Percentiles rank a stretch among this genome's conserved stretches.
These are phyloP conservation scores for Gymnoscopelus braueri DNA, from an alignment of 2,797 vertebrate species.

Conservation along the genomic window DNA sequence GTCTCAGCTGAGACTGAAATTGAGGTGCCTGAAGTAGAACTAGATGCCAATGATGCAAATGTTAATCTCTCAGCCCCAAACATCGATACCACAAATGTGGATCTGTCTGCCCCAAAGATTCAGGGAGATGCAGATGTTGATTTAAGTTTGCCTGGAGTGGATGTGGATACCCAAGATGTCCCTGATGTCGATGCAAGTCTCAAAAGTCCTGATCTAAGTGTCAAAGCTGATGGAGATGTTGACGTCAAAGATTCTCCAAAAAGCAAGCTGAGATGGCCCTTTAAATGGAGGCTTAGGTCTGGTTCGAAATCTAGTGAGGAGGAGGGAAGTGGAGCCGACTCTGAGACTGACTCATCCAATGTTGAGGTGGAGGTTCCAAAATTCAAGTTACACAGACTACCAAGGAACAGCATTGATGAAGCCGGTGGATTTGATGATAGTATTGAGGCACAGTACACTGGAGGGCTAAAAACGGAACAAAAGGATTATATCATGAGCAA, in stretches of 20 bases:
- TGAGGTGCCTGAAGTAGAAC: conserved; percentile 41
- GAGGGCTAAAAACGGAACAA: conserved; percentile 6
- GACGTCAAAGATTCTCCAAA: conserved; percentile 55
- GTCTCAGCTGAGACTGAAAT: conserved; percentile 43
- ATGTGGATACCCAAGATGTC: conserved; percentile 36
- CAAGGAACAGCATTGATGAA: conserved; percentile 45
- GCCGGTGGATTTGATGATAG: conserved; percentile 24
- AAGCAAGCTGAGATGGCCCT: conserved; percentile 67
- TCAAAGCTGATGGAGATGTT: conserved; percentile 33
- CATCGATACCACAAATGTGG: conserved; percentile 5
- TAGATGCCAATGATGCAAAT: conserved; percentile 13
- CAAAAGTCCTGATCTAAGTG: conserved; percentile 17
- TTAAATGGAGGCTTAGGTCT: conserved; percentile 55
- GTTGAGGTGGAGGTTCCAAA: conserved; percentile 53
- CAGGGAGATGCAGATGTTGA: conserved; percentile 1
- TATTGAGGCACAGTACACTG: conserved; percentile 36
- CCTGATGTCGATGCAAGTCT: conserved; percentile 36
- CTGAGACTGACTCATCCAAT: conserved; percentile 34
- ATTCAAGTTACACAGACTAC: conserved; percentile 77
- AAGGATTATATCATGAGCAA: conserved; percentile 67
- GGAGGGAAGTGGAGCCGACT: conserved; percentile 37
- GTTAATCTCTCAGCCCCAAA: conserved; percentile 37
- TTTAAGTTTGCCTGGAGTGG: conserved; percentile 18
- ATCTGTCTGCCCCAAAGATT: conserved; percentile 26
- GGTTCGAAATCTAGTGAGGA: conserved; percentile 36